Evolutionary conservation across 37 sponge, comb jelly and placozoan genomes (phyloP).

Genomic region (Ianthella basta): DNA sequence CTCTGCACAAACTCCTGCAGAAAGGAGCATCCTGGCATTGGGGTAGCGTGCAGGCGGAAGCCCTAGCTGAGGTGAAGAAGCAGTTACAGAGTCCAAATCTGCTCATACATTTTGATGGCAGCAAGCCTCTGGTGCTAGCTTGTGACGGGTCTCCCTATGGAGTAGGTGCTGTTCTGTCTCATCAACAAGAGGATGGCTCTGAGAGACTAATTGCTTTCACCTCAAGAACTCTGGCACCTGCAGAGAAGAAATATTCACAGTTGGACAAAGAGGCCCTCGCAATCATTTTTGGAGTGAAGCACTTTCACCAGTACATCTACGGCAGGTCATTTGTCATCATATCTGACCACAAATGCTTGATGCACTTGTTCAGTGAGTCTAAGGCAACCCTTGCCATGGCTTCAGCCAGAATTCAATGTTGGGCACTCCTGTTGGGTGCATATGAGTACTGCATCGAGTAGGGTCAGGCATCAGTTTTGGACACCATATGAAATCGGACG

Average conservation of each 20-base stretch:
- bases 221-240: constrained; percentile 15
- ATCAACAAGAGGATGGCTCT: background rate
- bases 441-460: constrained; percentile 20
- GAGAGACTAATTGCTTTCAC: constrained; percentile 31
- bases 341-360: constrained; percentile 44
- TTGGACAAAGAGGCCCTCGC: constrained; percentile 39
- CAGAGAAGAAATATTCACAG: constrained; percentile 45
- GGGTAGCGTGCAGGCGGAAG: background rate
- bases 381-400: constrained; percentile 14
- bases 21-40: background rate
- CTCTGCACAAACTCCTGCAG: constrained; percentile 27
- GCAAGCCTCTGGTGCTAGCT: background rate
- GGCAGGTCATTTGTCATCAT: constrained; percentile 21
- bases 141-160: constrained; percentile 39
- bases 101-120: constrained; percentile 13
- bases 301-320: constrained; percentile 36
- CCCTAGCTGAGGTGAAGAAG: background rate
- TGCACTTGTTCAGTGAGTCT: constrained; percentile 9
- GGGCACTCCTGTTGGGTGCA: constrained; percentile 42
- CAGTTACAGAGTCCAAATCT: background rate
- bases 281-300: constrained; percentile 34
- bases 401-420: constrained; percentile 34
- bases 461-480: too few species aligned
- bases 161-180: constrained; percentile 27
- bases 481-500: too few species aligned